Base-by-base conservation (phyloP, 2,888 invertebrate species). In the Euplagia quadripunctaria region DNA sequence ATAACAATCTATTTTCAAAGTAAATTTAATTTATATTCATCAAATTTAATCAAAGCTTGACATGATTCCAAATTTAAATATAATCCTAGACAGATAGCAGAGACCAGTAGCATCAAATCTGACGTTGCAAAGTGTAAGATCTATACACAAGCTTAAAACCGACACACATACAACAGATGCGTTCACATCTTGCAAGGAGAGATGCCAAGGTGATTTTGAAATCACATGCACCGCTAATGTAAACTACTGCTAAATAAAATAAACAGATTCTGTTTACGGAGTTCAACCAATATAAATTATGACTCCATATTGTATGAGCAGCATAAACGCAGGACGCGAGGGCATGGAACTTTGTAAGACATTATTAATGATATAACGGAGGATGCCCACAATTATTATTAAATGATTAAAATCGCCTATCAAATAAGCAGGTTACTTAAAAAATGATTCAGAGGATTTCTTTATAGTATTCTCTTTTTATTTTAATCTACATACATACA, bases 201-300 rank as follows among this genome's bases (percentile, higher is more conserved):
- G 71, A 66, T 66, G 71, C 84, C 86, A 86, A 84, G 86, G 90
- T 88, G 90, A 87, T 90, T 88, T 87, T 80, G 87, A 89, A 90
- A 90, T 86, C 84, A 86, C 86, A 90, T 88, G 87, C 87, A 83
- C 80, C 78, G 80, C 83, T 87, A 89, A 86, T 82, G 88, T 91
- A 92, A 92, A 91, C 90, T 81, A 85, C 87, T 79, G 87, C 86
- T 86, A 86, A 89, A 88, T 84, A 88, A 88, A 89, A 89, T 86
- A 89, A 86, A 89, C 88, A 87, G 63, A 58, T 67, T 70, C 72
- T 84, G 81, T 89, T 88, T 88, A 88, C 87, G 81, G 79, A 61
- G 80, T 79, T 76, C 85, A 82, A 77, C 78, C 84, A 78, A 83
- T 86, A 79, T 79, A 85, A 84, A 76, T 84, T 84, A 85, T 78